Evolutionary conservation across 2,888 invertebrate species (phyloP).

Genomic region (Sussaba pulchella): DNA sequence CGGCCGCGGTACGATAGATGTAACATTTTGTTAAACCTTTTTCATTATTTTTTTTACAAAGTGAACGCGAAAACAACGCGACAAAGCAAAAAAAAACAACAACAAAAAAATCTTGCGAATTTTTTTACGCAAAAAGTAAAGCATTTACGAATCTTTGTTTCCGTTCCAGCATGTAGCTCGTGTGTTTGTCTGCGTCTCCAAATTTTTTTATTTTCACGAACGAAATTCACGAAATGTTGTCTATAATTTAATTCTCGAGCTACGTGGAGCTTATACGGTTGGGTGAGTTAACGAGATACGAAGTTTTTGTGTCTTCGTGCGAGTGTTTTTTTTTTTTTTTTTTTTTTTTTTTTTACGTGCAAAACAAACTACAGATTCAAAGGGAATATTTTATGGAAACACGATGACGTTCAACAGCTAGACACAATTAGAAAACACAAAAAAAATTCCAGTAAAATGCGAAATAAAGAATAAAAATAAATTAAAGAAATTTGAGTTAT

Average conservation of each 20-base stretch:
- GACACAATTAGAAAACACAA: conserved; percentile 57
- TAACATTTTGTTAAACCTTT: not conserved
- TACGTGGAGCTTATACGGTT: conserved; percentile 38
- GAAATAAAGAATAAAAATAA: conserved; percentile 37
- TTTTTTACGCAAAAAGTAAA: conserved; percentile 8
- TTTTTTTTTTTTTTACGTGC: conserved; percentile 33
- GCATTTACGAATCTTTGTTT: conserved; percentile 2
- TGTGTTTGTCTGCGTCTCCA: conserved; percentile 24
- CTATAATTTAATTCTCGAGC: conserved; percentile 22
- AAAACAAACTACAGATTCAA: conserved; percentile 59
- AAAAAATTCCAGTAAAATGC: conserved; percentile 38
- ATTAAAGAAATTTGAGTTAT: conserved; percentile 15
- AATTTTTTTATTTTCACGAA: conserved; percentile 12
- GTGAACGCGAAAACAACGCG: not conserved
- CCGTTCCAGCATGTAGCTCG: conserved; percentile 2
- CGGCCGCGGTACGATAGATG: conserved; percentile 14
- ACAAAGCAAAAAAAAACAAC: not conserved
- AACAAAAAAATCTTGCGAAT: not conserved
- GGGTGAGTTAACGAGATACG: conserved; percentile 16
- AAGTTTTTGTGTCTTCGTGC: conserved; percentile 40
- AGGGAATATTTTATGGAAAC: conserved; percentile 48
- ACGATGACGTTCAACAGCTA: conserved; percentile 63
- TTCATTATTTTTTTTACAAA: not conserved
- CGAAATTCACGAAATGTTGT: too few relatives aligned
- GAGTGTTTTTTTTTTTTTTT: not conserved